These are phyloP conservation scores for Idaea biselata DNA, from an alignment of 2,888 invertebrate species.

Conservation along the genomic window DNA sequence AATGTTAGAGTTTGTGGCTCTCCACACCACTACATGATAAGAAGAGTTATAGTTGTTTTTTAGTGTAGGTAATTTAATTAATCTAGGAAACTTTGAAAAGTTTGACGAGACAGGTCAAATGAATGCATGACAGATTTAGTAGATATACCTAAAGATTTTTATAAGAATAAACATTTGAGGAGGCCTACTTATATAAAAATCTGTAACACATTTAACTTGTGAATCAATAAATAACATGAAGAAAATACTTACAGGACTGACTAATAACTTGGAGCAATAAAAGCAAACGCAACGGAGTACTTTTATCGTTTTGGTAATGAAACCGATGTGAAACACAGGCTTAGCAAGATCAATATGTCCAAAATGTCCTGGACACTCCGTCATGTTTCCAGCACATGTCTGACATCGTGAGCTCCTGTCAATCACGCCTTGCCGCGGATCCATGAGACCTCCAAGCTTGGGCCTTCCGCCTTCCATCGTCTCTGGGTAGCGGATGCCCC, in stretches of 20 bases:
- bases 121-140: too few relatives aligned
- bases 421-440: slow-evolving; percentile 98
- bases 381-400: slow-evolving; percentile 98
- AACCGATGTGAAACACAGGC: slow-evolving; percentile 99
- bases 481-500: slow-evolving; percentile 97
- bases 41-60: too few relatives aligned
- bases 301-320: slow-evolving; percentile 98
- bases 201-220: too few relatives aligned
- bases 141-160: too few relatives aligned
- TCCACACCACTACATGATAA: too few relatives aligned
- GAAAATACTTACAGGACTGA: slow-evolving; percentile 90
- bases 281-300: slow-evolving; percentile 99
- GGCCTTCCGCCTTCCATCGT: slow-evolving; percentile 99
- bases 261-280: slow-evolving; percentile 97
- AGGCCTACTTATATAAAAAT: too few relatives aligned
- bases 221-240: slow-evolving; percentile 16
- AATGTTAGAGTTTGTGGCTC: too few relatives aligned
- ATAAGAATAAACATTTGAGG: too few relatives aligned
- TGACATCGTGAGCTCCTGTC: slow-evolving; percentile 96
- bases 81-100: too few relatives aligned
- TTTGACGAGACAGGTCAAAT: too few relatives aligned
- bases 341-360: slow-evolving; percentile 99
- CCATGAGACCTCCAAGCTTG: slow-evolving; percentile 99
- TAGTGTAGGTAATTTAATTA: too few relatives aligned
- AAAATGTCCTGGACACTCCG: slow-evolving; percentile 99